Conservation (phyloP, 2,113 vertebrate species). For the Sylvia atricapilla region DNA sequence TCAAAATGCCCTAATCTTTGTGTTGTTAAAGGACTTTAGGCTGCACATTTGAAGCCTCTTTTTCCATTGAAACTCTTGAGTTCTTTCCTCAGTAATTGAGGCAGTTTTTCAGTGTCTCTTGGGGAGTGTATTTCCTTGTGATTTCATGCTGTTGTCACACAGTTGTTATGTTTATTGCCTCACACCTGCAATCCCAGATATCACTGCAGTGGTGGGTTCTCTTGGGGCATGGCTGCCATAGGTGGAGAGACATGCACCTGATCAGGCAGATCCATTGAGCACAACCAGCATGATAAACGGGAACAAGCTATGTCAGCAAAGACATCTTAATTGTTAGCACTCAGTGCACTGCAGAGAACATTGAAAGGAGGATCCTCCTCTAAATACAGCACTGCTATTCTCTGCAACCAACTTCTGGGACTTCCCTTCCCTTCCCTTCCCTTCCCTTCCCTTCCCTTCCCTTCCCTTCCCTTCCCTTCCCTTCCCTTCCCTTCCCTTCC, state of each 20-base stretch:
- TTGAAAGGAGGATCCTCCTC: neutral
- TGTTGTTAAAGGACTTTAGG: neutral
- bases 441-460: neutral
- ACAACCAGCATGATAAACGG: neutral
- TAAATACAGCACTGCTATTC: neutral
- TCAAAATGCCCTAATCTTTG: neutral
- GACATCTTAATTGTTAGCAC: neutral
- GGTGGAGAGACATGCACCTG: neutral
- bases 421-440: neutral
- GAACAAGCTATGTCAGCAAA: neutral
- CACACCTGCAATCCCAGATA: neutral
- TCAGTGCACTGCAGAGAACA: neutral
- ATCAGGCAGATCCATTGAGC: neutral
- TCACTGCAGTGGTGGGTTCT: neutral
- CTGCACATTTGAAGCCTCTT: neutral
- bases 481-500: neutral
- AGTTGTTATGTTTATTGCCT: neutral
- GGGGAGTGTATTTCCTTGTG: neutral
- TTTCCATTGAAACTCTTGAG: neutral
- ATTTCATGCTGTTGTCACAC: neutral
- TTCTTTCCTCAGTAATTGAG: neutral
- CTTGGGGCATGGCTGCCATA: neutral
- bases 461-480: neutral
- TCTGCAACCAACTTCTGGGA: neutral
- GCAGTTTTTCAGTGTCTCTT: neutral